Base-by-base conservation (phyloP, 2,797 vertebrate species). In the Apodemus agrarius region DNA sequence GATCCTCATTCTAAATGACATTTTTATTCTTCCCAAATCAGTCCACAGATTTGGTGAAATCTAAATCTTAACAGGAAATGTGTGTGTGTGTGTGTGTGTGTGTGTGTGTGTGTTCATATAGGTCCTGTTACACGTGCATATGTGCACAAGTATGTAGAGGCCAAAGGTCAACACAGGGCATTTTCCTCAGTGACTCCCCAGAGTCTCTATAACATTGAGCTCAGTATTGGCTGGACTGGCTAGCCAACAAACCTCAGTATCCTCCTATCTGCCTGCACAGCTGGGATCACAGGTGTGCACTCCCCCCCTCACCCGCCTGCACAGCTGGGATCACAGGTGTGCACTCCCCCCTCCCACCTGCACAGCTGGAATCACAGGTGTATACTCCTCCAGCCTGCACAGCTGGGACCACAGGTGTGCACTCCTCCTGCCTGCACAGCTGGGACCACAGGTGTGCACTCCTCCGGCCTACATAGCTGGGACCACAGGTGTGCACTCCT, bases 21-120 rank as follows among this genome's bases (percentile, higher is more conserved):
- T 67, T 67, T 95, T 74, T 89, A 13, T 95, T 89, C 46, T 91
- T 37, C 37, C 78, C 12, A 75, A 89, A 89, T n/a, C 49, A 13
- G 34, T 52, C 34, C 37, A 59, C 22, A 91, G 34, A 84, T 63
- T 78, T 54, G 76, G 21, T 37, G 10, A 87, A 82, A 93, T 76
- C 59, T 87, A 93, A 87, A 69, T 76, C n/a, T 26, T 14, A 79
- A 88, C 7, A 86, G 10, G 24, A 46, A 63, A 22, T 40, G 81
- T 57, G n/a, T 46, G 10, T 12, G n/a, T 65, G 40, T 34, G 59
- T n/a, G n/a, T n/a, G n/a, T 22, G 78, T n/a, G 79, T 81, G 54
- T 40, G 6, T 0, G 1, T 3, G 0, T 46, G 82, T 24, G 59
- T 24, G 59, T 31, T 37, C 49, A 2, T 22, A 3, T 37, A 11